Evolutionary conservation across 2,113 vertebrate species (phyloP), one percentile per base, ranked within the genome.

Genomic region (Penelope pileata): DNA sequence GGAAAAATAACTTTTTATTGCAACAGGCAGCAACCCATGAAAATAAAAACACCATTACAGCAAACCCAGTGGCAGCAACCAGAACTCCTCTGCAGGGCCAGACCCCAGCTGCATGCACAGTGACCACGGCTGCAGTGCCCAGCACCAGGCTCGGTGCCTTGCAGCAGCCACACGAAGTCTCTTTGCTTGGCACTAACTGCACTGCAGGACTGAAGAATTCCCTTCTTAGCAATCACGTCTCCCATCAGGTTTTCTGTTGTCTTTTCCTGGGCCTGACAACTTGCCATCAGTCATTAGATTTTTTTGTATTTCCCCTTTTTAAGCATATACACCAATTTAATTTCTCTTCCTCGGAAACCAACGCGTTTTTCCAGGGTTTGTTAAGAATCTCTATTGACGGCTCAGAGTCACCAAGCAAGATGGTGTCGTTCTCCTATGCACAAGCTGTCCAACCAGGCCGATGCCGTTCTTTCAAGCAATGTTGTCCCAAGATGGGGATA

Each of bases 381-480:
- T 53, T 87, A 63, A 91, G 45, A 93, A 42, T 32, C 51, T 4
- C 64, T 34, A 50, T 42, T 40, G 84, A 58, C 24, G 34, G 18
- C 56, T 75, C 26, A 27, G 22, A 38, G 32, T 16, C 29, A 53
- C 45, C 17, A 45, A 2, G 15, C 3, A 7, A 32, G 22, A 16
- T 24, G 21, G 48, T 90, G 66, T 38, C 22, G 45, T 83, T 89
- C 36, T 48, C 30, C 50, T 29, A 6, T 0, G 4, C 23, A 8
- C 0, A 1, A 73, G 76, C 34, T n/a, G 10, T 38, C 62, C 3
- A 2, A 2, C 23, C 38, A 4, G 0, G 2, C 36, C 83, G 12
- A 2, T 6, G 43, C 0, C 0, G n/a, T 26, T 21, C 8, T 40
- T 32, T 19, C 30, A 50, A 45, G 72, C 7, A 0, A 13, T 12